Evolutionary conservation across 2,113 vertebrate genomes (phyloP).

Genomic region (Numenius arquata): DNA sequence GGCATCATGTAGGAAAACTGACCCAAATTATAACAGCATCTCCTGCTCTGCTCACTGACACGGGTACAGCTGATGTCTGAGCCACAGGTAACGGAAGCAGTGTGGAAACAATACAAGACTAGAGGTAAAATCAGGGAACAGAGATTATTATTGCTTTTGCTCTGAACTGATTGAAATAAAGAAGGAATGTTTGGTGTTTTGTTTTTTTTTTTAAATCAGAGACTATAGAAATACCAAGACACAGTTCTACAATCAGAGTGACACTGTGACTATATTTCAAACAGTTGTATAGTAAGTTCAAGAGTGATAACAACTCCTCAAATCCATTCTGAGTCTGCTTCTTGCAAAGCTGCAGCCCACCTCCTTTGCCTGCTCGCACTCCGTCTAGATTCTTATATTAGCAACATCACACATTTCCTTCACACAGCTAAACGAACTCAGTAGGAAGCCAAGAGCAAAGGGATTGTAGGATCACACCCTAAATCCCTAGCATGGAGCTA

Average conservation of each 20-base stretch:
- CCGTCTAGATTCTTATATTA: background rate
- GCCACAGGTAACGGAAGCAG: background rate
- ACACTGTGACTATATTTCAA: background rate
- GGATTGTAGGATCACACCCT: conserved; percentile 15
- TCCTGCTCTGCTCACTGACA: background rate
- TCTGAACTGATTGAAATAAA: background rate
- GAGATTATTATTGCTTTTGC: background rate
- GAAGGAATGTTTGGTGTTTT: background rate
- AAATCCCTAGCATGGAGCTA: background rate
- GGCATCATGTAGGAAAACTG: background rate
- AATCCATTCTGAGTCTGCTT: background rate
- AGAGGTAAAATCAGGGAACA: background rate
- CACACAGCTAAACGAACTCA: background rate
- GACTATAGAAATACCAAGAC: background rate
- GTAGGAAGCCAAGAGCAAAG: background rate
- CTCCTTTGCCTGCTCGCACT: background rate
- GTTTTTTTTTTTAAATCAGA: background rate
- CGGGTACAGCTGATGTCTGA: background rate
- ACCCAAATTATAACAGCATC: background rate
- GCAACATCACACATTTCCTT: background rate
- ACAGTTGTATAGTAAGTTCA: background rate
- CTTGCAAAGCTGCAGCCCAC: background rate
- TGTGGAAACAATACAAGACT: background rate
- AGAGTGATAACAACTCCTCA: background rate
- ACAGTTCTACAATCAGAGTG: background rate